Conservation (phyloP, 2,113 vertebrate genomes). For the Lates calcarifer region DNA sequence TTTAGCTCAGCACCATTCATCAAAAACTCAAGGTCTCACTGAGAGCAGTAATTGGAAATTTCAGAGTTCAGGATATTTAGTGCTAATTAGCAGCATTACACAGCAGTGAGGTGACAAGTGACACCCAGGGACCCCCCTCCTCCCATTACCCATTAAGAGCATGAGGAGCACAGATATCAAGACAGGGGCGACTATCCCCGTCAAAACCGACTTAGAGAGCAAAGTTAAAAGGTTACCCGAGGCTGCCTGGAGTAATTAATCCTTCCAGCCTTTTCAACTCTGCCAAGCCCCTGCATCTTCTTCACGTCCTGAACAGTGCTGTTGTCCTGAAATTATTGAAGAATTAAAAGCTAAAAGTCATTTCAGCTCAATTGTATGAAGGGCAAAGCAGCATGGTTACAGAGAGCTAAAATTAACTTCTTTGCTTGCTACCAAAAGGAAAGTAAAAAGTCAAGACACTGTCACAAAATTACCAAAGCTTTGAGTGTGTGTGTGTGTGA, state of each 20-base stretch:
- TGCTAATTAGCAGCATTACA: constrained; percentile 70
- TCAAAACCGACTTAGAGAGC: constrained; percentile 50
- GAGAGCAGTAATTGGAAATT: constrained; percentile 72
- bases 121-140: constrained; percentile 48
- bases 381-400: constrained; percentile 53
- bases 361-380: constrained; percentile 57
- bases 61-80: constrained; percentile 69
- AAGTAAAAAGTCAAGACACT: constrained; percentile 38
- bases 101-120: constrained; percentile 68
- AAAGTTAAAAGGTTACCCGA: constrained; percentile 75
- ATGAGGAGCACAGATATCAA: constrained; percentile 43
- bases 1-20: constrained; percentile 53
- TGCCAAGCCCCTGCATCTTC: constrained; percentile 49
- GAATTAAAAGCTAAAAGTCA: constrained; percentile 74
- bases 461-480: constrained; percentile 38
- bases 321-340: constrained; percentile 65
- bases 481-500: neutral
- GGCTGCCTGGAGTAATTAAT: constrained; percentile 71
- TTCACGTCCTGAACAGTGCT: constrained; percentile 51
- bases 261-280: constrained; percentile 65
- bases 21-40: constrained; percentile 55
- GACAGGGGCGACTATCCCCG: constrained; percentile 36
- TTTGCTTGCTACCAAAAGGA: constrained; percentile 21
- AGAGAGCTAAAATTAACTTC: constrained; percentile 45
- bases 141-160: constrained; percentile 38